A percentile compares a stretch with the other conserved stretches of the same genome.
phyloP scores from a whole-genome alignment of 2,797 vertebrate species.

The Cuniculus paca region DNA sequence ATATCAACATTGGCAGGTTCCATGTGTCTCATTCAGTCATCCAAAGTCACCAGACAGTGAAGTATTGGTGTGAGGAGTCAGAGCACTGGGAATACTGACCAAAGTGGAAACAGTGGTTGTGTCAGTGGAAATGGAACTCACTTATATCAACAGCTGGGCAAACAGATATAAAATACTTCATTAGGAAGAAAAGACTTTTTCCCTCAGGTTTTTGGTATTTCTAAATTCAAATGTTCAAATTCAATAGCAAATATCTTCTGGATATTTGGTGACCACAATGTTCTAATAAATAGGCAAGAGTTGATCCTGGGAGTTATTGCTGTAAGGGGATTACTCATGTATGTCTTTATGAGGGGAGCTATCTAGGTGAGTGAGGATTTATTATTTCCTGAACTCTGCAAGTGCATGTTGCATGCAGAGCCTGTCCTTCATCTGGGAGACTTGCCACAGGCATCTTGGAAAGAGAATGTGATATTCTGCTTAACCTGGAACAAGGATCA shows the following conservation, averaged over 20 bases:
- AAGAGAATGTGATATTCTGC: background rate
- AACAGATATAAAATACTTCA: conserved; percentile 15
- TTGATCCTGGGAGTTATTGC: background rate
- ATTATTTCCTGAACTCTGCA: background rate
- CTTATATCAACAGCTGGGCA: conserved; percentile 47
- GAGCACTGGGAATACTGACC: conserved; percentile 56
- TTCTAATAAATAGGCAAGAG: background rate
- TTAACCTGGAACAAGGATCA: background rate
- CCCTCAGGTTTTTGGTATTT: background rate
- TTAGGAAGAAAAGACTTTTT: conserved; percentile 25
- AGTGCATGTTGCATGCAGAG: background rate
- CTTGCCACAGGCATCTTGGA: background rate
- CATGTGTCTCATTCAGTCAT: conserved; percentile 39
- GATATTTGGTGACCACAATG: background rate
- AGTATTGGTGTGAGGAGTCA: conserved; percentile 35
- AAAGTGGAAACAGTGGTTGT: conserved; percentile 50
- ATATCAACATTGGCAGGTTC: conserved; percentile 22
- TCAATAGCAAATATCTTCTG: conserved; percentile 27
- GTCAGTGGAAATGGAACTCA: conserved; percentile 50
- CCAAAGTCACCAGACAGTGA: conserved; percentile 63
- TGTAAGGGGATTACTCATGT: background rate
- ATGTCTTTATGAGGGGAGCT: background rate
- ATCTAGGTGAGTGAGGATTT: background rate
- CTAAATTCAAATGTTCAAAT: conserved; percentile 48
- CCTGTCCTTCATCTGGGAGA: background rate